phyloP scores from a whole-genome alignment of 2,797 vertebrate species.

The Florisuga fusca region DNA sequence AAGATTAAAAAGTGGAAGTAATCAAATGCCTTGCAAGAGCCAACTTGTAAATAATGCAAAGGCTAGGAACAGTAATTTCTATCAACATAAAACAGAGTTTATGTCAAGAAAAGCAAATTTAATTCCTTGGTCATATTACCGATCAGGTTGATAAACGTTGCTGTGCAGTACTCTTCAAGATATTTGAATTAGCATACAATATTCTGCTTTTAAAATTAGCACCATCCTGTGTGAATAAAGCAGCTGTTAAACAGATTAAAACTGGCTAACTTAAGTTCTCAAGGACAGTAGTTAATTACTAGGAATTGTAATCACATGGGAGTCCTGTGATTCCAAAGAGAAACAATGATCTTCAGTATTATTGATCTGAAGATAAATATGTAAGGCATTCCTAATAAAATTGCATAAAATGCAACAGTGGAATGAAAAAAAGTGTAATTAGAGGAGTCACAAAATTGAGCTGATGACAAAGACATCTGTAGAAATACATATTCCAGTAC shows the following conservation, averaged over 20 bases:
- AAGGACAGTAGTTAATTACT: neutral
- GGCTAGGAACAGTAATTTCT: constrained; percentile 20
- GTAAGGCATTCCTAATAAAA: neutral
- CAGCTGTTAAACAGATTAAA: neutral
- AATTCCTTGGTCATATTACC: constrained; percentile 31
- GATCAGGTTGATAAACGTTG: neutral
- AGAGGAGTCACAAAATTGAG: neutral
- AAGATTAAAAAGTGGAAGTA: constrained; percentile 37
- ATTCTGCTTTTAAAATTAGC: neutral
- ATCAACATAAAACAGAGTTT: neutral
- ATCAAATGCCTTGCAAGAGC: neutral
- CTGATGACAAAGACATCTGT: neutral
- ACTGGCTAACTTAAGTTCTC: neutral
- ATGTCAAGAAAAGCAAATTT: constrained; percentile 29
- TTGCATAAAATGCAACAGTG: neutral
- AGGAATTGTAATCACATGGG: neutral
- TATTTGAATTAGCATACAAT: neutral
- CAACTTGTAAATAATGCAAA: constrained; percentile 28
- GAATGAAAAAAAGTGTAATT: neutral
- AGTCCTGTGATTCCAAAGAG: neutral
- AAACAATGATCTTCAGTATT: neutral
- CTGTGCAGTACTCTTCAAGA: neutral
- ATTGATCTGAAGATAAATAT: constrained; percentile 10
- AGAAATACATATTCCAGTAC: neutral
- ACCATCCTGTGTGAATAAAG: neutral